phyloP scores from a whole-genome alignment of 35 echinoderm and acorn worm genomes.

The Eucidaris tribuloides region DNA sequence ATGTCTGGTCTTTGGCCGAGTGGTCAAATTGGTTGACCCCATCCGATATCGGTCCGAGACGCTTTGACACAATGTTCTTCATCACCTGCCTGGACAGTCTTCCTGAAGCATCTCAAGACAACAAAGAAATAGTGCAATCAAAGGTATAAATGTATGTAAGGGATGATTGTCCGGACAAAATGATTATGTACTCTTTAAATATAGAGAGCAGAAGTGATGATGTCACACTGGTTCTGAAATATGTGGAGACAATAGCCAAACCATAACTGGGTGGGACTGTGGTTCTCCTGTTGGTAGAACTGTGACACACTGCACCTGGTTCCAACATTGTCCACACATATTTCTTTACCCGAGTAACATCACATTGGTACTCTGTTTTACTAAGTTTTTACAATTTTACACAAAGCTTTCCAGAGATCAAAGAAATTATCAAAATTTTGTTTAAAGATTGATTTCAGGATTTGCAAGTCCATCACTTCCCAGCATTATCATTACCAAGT shows the following conservation, averaged over 20 bases:
- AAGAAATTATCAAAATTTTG: too few relatives aligned
- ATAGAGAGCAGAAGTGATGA: not conserved
- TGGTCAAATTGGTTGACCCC: conserved; percentile 85
- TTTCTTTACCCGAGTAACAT: too few relatives aligned
- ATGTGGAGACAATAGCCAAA: not conserved
- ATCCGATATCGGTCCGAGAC: not conserved
- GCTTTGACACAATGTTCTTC: conserved; percentile 89
- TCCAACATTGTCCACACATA: too few relatives aligned
- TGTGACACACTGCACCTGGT: too few relatives aligned
- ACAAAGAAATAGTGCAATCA: conserved; percentile 61
- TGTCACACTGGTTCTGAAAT: not conserved
- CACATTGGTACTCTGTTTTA: too few relatives aligned
- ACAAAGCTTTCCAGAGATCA: too few relatives aligned
- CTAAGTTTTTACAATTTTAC: too few relatives aligned
- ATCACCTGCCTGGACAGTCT: conserved; percentile 54
- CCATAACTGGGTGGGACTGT: too few relatives aligned
- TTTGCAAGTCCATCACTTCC: too few relatives aligned
- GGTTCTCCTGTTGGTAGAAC: too few relatives aligned
- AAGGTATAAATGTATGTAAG: conserved; percentile 36
- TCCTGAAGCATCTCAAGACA: conserved; percentile 48
- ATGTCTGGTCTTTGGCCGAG: conserved; percentile 85
- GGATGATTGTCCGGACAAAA: not conserved
- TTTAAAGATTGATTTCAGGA: too few relatives aligned
- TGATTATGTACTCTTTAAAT: not conserved
- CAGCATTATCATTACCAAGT: too few relatives aligned